Evolutionary conservation across 2,797 vertebrate genomes (phyloP), one percentile per base, ranked within the genome.

Genomic region (Rhinogobio ventralis): DNA sequence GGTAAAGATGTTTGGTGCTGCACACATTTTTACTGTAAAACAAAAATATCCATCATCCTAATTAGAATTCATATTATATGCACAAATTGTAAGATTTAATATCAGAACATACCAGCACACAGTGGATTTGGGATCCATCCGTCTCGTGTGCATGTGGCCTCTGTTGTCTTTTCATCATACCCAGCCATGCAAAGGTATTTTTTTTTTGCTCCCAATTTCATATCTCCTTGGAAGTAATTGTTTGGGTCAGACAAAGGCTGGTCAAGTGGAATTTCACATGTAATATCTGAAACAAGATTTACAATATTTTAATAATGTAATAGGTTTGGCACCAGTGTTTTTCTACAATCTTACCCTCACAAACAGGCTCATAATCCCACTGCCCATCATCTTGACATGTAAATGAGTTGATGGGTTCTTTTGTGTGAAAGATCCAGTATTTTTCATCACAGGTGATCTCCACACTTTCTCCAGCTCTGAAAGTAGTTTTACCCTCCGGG

Each of bases 101-200:
- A n/a, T 7, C 33, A 19, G 36, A 28, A 85, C 75, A 53, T 69
- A 90, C 89, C 28, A 19, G 4, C 14, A 10, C 89, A 91, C 5
- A 85, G 79, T 51, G 66, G 60, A 1, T 76, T 33, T 60, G 92
- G 93, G 2, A 0, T 33, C 93, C 93, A 95, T 0, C 92, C 94
- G 0, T 55, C 2, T 87, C 76, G 80, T 83, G 86, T 91, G 82
- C 94, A 95, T 10, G 2, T 89, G 28, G 90, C 88, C 0, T 0
- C 0, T 0, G 0, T 0, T 19, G 0, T 1, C n/a, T 8, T 25
- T 0, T 0, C 2, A 13, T 0, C 42, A 83, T 87, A 93, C 17
- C 57, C 71, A 0, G 0, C 0, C 0, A 0, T 0, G 88, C 94
- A 95, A 0, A 0, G 0, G 49, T n/a, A n/a, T n/a, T 0, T 0